Percentiles rank a stretch among this genome's conserved stretches.
These are phyloP conservation scores for Timandra comae DNA, from an alignment of 2,888 invertebrate genomes.

Conservation along the genomic window DNA sequence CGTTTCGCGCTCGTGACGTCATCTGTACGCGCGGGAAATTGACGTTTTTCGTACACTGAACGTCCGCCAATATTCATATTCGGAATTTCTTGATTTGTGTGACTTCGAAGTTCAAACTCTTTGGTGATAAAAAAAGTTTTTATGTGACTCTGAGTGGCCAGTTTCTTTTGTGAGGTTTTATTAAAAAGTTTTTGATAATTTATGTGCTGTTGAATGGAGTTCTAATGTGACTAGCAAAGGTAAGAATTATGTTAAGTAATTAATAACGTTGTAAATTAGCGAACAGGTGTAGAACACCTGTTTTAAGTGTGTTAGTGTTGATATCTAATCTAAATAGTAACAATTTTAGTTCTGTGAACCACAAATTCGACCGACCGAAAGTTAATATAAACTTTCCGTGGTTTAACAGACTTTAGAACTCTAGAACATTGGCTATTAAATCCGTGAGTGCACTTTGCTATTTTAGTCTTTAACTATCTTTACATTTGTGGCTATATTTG, in stretches of 20 bases:
- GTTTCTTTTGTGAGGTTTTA: background rate
- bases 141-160: constrained; percentile 5
- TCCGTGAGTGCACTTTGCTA: too few relatives aligned
- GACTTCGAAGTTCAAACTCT: constrained; percentile 6
- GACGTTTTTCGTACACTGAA: constrained; percentile 14
- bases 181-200: background rate
- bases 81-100: background rate
- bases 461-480: too few relatives aligned
- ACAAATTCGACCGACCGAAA: too few relatives aligned
- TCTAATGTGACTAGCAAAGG: background rate
- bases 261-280: background rate
- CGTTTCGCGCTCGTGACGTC: constrained; percentile 28
- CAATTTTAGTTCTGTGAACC: too few relatives aligned
- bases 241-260: background rate
- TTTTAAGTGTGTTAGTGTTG: too few relatives aligned
- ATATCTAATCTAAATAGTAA: too few relatives aligned
- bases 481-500: too few relatives aligned
- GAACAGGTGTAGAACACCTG: too few relatives aligned
- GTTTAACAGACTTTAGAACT: too few relatives aligned
- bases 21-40: constrained; percentile 18
- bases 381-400: too few relatives aligned
- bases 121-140: constrained; percentile 4
- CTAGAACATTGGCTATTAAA: too few relatives aligned
- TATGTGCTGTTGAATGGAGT: background rate
- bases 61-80: constrained; percentile 9